phyloP scores from a whole-genome alignment of 2,113 vertebrate genomes.

The Acanthisitta chloris region DNA sequence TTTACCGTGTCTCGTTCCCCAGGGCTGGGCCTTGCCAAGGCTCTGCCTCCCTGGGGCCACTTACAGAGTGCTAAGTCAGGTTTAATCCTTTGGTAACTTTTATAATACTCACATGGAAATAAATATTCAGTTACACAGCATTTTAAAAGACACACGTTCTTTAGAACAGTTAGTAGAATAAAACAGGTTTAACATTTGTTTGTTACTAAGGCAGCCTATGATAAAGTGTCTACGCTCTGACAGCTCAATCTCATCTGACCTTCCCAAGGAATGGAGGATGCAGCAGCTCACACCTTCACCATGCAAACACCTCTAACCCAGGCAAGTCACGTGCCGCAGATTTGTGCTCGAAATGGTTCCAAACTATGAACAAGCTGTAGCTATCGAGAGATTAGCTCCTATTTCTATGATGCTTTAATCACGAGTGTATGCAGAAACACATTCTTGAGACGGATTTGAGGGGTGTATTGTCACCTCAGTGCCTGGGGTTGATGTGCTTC shows the following conservation, averaged over 20 bases:
- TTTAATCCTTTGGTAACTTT: constrained; percentile 88
- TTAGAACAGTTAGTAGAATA: constrained; percentile 73
- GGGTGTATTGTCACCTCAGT: neutral
- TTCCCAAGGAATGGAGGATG: constrained; percentile 36
- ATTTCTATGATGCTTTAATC: constrained; percentile 59
- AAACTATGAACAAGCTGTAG: constrained; percentile 57
- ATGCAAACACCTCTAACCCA: constrained; percentile 60
- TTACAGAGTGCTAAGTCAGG: constrained; percentile 66
- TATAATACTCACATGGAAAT: constrained; percentile 82
- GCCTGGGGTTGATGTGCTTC: neutral
- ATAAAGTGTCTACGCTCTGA: constrained; percentile 73
- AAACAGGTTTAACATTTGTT: constrained; percentile 67
- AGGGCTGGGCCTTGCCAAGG: constrained; percentile 53
- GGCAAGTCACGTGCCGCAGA: constrained; percentile 62
- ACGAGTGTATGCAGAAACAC: constrained; percentile 36
- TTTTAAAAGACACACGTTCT: constrained; percentile 69
- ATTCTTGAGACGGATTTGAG: constrained; percentile 28
- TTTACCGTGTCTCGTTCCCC: constrained; percentile 47
- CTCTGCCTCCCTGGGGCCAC: constrained; percentile 56
- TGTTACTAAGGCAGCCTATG: constrained; percentile 79
- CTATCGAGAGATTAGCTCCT: constrained; percentile 59
- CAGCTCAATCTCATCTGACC: constrained; percentile 59
- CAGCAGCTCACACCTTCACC: constrained; percentile 54
- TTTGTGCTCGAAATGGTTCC: constrained; percentile 71
- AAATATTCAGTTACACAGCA: constrained; percentile 77